phyloP scores from a whole-genome alignment of 1,140 invertebrate genomes.

The Aphaenogaster floridana region DNA sequence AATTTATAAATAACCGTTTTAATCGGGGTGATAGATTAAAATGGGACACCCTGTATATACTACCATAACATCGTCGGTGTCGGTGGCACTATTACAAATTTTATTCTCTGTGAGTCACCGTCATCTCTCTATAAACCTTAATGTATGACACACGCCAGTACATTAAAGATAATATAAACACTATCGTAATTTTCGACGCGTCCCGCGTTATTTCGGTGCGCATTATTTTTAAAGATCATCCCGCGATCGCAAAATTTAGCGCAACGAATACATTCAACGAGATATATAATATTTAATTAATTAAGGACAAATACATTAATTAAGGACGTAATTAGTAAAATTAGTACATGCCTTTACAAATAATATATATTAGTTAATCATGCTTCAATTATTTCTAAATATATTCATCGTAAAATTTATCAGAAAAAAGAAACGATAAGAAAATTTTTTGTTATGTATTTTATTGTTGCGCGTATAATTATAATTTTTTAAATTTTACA shows the following conservation, averaged over 20 bases:
- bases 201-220: neutral
- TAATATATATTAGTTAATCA: neutral
- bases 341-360: neutral
- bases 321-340: neutral
- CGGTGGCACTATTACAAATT: slow-evolving; percentile 38
- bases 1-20: too few species aligned
- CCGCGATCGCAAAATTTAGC: neutral
- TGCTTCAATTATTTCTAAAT: neutral
- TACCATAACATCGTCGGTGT: neutral
- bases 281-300: neutral
- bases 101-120: slow-evolving; percentile 58
- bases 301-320: too few species aligned
- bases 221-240: neutral
- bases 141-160: slow-evolving; percentile 11
- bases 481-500: neutral
- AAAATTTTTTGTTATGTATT: neutral
- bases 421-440: neutral
- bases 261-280: neutral
- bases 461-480: neutral
- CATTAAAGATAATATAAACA: slow-evolving; percentile 47
- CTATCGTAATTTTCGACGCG: neutral
- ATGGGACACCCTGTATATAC: neutral
- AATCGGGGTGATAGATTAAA: too few species aligned
- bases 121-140: slow-evolving; percentile 33
- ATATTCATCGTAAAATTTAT: neutral